Conservation (phyloP, 2,888 invertebrate genomes). For the Andrena fulva region DNA sequence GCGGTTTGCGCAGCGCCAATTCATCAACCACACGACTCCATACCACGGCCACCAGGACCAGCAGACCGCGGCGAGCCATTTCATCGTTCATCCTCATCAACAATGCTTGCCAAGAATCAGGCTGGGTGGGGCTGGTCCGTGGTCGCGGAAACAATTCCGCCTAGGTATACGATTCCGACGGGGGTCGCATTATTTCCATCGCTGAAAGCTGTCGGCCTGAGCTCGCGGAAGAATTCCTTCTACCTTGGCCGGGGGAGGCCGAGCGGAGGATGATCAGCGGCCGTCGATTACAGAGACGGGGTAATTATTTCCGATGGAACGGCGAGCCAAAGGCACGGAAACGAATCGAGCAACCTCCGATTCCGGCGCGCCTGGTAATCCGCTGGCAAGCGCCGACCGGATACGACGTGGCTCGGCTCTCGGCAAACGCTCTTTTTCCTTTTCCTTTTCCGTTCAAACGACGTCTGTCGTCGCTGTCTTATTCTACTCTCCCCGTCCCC, state of each 20-base stretch:
- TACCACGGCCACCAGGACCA: conserved; percentile 52
- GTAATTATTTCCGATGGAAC: conserved; percentile 67
- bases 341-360: conserved; percentile 56
- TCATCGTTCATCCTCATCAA: conserved; percentile 79
- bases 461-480: background rate
- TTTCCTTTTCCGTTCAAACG: conserved; percentile 12
- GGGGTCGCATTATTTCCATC: conserved; percentile 71
- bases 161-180: conserved; percentile 65
- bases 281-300: conserved; percentile 58
- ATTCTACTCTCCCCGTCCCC: too few relatives aligned
- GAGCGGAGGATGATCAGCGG: conserved; percentile 58
- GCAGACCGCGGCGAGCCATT: conserved; percentile 71
- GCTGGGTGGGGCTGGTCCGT: conserved; percentile 57
- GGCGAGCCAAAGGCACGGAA: conserved; percentile 41
- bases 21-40: conserved; percentile 75
- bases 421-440: conserved; percentile 37
- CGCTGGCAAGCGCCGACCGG: conserved; percentile 29
- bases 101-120: conserved; percentile 77
- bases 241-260: conserved; percentile 5
- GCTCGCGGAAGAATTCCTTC: conserved; percentile 37
- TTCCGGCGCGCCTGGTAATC: conserved; percentile 48
- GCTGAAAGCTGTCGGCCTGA: conserved; percentile 47
- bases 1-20: conserved; percentile 73
- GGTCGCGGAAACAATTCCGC: conserved; percentile 71
- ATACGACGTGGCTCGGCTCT: conserved; percentile 27